phyloP scores from a whole-genome alignment of 2,797 vertebrate species.

The Urocyon cinereoargenteus region DNA sequence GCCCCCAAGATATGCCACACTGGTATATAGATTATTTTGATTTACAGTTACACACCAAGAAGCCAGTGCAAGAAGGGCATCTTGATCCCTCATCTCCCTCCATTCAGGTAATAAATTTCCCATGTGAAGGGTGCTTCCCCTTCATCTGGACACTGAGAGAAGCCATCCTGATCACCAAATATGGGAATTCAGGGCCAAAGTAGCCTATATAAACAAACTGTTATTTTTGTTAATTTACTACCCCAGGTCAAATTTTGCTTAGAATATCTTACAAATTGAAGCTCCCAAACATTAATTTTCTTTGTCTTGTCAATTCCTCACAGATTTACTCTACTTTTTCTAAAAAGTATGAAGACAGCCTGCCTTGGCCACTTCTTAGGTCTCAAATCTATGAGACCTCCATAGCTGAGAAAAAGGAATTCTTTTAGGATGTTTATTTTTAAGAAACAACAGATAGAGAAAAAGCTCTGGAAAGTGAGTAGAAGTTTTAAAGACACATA shows the following conservation, averaged over 20 bases:
- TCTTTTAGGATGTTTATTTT: not conserved
- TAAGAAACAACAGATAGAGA: not conserved
- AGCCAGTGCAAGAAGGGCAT: not conserved
- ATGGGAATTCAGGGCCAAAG: not conserved
- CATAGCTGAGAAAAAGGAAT: not conserved
- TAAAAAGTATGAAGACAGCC: not conserved
- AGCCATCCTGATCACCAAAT: not conserved
- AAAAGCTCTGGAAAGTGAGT: not conserved
- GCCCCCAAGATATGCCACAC: not conserved
- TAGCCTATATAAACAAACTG: not conserved
- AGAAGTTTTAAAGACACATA: not conserved
- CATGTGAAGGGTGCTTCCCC: not conserved
- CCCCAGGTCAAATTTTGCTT: not conserved
- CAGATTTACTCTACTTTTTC: not conserved
- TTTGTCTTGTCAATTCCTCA: not conserved
- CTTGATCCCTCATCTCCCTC: not conserved
- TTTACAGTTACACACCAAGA: not conserved
- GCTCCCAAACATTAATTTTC: not conserved
- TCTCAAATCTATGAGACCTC: not conserved
- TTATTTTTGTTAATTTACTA: not conserved
- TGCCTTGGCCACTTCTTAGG: not conserved
- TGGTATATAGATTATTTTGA: not conserved
- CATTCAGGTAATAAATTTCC: not conserved
- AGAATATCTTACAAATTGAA: not conserved
- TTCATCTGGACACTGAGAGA: not conserved